These are phyloP conservation scores for Siniperca obscura DNA, from an alignment of 2,797 vertebrate genomes.

Conservation along the genomic window DNA sequence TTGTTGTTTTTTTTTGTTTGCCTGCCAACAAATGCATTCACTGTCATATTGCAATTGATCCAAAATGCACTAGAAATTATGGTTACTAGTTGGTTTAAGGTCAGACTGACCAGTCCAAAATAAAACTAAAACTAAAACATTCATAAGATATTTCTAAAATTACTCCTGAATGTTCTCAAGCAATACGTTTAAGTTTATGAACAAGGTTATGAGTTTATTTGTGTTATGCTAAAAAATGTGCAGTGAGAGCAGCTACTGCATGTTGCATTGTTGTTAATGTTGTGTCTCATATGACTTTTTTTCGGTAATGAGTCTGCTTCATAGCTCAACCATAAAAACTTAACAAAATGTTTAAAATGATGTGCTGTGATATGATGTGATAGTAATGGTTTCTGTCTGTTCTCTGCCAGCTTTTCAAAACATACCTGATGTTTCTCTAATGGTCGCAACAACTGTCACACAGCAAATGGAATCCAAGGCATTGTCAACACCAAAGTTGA, in stretches of 20 bases:
- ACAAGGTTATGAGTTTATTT: conserved; percentile 82
- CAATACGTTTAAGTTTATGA: conserved; percentile 89
- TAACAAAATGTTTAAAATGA: conserved; percentile 5
- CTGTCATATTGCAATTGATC: conserved; percentile 76
- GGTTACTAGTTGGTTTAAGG: conserved; percentile 6
- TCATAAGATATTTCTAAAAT: conserved; percentile 58
- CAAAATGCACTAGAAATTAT: conserved; percentile 68
- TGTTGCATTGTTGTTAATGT: conserved; percentile 26
- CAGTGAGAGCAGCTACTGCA: conserved; percentile 79
- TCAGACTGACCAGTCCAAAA: conserved; percentile 38
- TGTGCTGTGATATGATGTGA: conserved; percentile 15
- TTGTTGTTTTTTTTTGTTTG: conserved; percentile 74
- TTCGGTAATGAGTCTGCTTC: conserved; percentile 16
- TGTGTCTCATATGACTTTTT: conserved; percentile 28
- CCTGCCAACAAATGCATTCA: conserved; percentile 87
- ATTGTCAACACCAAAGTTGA: neutral
- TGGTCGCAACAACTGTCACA: neutral
- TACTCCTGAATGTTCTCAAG: conserved; percentile 89
- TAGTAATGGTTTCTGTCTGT: neutral
- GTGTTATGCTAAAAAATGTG: conserved; percentile 83
- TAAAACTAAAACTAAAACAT: conserved; percentile 52
- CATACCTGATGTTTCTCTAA: neutral
- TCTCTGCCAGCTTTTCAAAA: neutral
- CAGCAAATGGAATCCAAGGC: neutral
- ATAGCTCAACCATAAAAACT: conserved; percentile 15